These are phyloP conservation scores for Empidonax traillii DNA, from an alignment of 2,113 vertebrate species.

Conservation along the genomic window DNA sequence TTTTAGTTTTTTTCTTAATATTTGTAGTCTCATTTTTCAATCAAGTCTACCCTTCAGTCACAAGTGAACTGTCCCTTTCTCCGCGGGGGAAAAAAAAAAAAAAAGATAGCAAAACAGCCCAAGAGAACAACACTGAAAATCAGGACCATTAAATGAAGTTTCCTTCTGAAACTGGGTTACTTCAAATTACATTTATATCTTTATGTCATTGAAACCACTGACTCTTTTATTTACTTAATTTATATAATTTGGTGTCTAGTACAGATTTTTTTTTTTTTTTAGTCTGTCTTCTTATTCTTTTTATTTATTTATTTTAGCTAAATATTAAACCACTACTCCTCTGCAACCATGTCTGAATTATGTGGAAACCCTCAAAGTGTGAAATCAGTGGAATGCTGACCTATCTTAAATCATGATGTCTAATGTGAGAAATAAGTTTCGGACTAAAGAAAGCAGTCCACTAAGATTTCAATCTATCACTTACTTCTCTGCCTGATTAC, in stretches of 20 bases:
- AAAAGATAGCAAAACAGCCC: accelerated
- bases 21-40: background rate
- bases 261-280: background rate
- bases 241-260: background rate
- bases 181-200: background rate
- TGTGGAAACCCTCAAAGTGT: background rate
- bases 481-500: background rate
- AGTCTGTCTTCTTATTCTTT: background rate
- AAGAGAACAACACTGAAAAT: background rate
- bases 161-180: background rate
- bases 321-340: background rate
- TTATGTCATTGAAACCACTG: background rate
- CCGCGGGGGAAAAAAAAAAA: too few species aligned
- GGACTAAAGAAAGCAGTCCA: background rate
- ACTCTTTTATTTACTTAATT: background rate
- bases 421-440: background rate
- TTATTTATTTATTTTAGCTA: background rate
- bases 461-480: background rate
- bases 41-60: background rate
- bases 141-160: background rate
- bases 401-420: background rate
- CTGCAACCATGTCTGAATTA: background rate
- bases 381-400: accelerated
- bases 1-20: background rate
- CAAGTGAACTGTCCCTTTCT: background rate